Conservation (phyloP, 2,113 vertebrate genomes). For the Pelodiscus sinensis region DNA sequence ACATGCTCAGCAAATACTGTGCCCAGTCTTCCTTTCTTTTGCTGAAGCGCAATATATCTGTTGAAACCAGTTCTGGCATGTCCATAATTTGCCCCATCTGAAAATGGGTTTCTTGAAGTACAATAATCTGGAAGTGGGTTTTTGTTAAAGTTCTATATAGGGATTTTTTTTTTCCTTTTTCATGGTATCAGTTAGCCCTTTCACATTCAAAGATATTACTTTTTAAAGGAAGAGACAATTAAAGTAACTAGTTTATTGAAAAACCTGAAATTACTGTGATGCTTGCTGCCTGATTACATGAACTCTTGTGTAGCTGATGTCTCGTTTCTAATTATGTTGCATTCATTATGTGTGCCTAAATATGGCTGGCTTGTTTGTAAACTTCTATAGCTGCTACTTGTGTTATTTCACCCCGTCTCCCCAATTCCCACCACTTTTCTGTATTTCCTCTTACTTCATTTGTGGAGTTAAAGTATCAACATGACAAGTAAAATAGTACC, state of each 20-base stretch:
- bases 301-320: background rate
- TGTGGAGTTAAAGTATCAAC: too few species aligned
- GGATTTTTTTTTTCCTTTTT: background rate
- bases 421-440: background rate
- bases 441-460: background rate
- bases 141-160: background rate
- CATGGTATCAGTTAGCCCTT: background rate
- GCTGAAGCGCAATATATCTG: background rate
- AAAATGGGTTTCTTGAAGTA: background rate
- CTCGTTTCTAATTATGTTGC: background rate
- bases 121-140: background rate
- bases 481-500: background rate
- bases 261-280: background rate
- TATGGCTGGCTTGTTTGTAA: background rate
- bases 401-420: background rate
- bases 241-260: background rate
- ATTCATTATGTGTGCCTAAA: background rate
- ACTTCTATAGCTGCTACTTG: background rate
- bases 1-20: background rate
- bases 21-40: background rate
- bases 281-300: background rate
- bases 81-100: background rate
- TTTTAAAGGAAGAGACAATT: background rate
- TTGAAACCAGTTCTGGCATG: background rate
- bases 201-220: background rate